Base-by-base conservation (phyloP, 2,888 invertebrate species). In the Teleiodes luculella region DNA sequence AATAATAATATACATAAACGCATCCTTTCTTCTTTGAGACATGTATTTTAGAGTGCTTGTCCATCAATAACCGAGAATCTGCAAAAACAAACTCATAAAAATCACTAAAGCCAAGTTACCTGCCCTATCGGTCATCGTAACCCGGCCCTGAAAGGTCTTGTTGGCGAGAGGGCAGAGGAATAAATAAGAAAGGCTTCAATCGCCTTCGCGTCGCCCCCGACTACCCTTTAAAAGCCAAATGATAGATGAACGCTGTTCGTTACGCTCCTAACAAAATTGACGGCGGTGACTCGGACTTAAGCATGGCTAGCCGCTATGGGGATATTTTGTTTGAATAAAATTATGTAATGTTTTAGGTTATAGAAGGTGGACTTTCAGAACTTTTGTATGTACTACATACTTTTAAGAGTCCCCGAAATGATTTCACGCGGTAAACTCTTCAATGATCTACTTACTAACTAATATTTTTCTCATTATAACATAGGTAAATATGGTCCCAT, bases 101-200 rank as follows among this genome's bases (percentile, higher is more conserved):
- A 41, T 41, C 51, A 31, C 41, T 49, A 37, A 49, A 49, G 49
- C 49, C n/a, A 24, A 49, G 49, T 52, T 36, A 56, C 56, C 56
- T 56, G 53, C 64, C 72, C 78, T 77, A 86, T 86, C 86, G 86
- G 83, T 87, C 85, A 86, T 79, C 72, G 67, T 68, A 66, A 74
- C 73, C 74, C 51, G 7, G 49, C 63, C 67, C 65, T 60, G 67
- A 83, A 83, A 85, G 86, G 86, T 86, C 82, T 74, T 74, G 80
- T 74, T 77, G 78, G 74, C 81, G 76, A 74, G 78, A 76, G 77
- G 76, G 74, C 78, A 75, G 66, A 74, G 80, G 74, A 80, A 80
- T 79, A 83, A 81, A 81, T 83, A 85, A 80, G 80, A 80, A 85
- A 84, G 75, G 76, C 82, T 79, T 82, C 81, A 76, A 80, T 79